Conservation (phyloP, 1,140 invertebrate genomes). For the Cyclargus thomasi region DNA sequence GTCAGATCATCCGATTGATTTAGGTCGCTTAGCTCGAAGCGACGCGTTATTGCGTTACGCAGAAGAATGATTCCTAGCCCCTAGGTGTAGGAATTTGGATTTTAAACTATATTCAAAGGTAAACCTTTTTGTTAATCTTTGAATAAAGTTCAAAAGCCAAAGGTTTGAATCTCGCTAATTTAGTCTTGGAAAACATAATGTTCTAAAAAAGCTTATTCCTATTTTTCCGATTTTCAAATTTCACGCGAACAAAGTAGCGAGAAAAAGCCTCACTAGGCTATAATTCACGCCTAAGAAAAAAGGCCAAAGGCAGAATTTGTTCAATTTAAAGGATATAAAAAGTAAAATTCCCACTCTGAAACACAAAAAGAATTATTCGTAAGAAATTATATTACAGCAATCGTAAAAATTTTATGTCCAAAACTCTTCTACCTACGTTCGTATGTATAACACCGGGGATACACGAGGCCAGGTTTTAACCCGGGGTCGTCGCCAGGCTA, state of each 20-base stretch:
- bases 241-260: too few relatives aligned
- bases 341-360: background rate
- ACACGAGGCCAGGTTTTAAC: too few relatives aligned
- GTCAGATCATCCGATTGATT: conserved; percentile 1
- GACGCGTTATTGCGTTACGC: background rate
- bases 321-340: background rate
- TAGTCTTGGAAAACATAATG: too few relatives aligned
- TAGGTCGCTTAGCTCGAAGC: background rate
- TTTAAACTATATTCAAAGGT: background rate
- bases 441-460: background rate
- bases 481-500: too few relatives aligned
- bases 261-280: too few relatives aligned
- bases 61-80: background rate
- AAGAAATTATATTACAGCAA: background rate
- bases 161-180: too few relatives aligned
- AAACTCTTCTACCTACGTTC: background rate
- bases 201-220: background rate
- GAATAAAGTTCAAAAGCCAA: too few relatives aligned
- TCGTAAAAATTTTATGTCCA: background rate
- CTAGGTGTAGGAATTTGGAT: background rate
- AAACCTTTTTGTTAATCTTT: too few relatives aligned
- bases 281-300: background rate
- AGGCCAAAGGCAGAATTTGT: background rate
- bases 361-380: background rate
- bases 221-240: background rate